These are phyloP conservation scores for Bilobella aurantiaca DNA, from an alignment of 1,140 invertebrate genomes.

Conservation along the genomic window DNA sequence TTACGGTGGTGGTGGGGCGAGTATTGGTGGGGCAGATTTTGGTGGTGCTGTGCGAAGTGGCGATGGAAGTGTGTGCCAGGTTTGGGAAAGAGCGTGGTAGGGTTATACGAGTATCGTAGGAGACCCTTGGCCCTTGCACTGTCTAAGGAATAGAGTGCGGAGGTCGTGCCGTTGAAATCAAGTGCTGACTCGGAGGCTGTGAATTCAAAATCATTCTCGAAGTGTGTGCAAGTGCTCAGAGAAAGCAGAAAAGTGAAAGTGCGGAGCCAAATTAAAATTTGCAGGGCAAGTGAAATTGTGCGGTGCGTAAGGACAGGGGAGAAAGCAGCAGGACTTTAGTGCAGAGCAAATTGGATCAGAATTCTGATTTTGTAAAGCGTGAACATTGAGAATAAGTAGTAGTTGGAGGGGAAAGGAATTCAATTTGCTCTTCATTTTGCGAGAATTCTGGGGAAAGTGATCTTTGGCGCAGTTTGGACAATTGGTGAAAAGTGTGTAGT, in stretches of 20 bases:
- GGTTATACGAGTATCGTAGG: constrained; percentile 48
- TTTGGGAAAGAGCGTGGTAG: constrained; percentile 40
- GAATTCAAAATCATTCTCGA: neutral
- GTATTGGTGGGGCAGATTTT: too few species aligned
- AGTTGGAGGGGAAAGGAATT: neutral
- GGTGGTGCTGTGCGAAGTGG: constrained; percentile 26
- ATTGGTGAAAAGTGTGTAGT: neutral
- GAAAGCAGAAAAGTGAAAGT: neutral
- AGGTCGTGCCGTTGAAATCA: constrained; percentile 48
- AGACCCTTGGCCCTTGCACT: constrained; percentile 44
- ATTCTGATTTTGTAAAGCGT: neutral
- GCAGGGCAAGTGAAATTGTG: neutral
- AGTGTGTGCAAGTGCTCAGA: neutral
- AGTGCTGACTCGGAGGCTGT: constrained; percentile 40
- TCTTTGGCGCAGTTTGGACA: too few species aligned
- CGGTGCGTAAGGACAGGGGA: neutral
- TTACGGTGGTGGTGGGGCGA: constrained; percentile 11
- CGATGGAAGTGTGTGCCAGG: constrained; percentile 31
- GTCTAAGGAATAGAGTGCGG: constrained; percentile 44
- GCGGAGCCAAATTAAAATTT: neutral
- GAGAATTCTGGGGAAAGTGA: neutral
- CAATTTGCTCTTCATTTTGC: neutral
- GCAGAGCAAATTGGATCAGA: neutral
- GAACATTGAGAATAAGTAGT: neutral
- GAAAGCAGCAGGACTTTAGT: neutral